Evolutionary conservation across 1,140 invertebrate genomes (phyloP), one percentile per base, ranked within the genome.

Genomic region (Magallana gigas): DNA sequence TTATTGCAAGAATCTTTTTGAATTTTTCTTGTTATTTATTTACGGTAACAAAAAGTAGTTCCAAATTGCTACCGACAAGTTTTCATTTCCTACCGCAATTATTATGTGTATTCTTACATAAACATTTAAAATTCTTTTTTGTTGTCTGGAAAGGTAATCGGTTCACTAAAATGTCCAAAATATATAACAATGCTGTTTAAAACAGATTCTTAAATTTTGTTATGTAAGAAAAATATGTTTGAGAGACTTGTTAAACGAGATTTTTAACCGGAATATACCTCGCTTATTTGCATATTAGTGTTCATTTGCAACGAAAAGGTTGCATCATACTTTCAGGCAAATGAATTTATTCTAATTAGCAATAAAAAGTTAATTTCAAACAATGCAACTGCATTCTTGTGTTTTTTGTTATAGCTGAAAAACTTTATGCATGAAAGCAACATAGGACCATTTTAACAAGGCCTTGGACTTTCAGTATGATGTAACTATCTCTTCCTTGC

Each of bases 261-360:
- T n/a, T 57, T 87, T 82, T 64, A 81, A 80, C 68, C 85, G 59
- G 48, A 29, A 86, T 23, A 76, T 86, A 86, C 85, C 85, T 86
- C 85, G 85, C 85, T 86, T 86, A 76, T 76, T 86, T 86, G 85
- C 85, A 86, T 86, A 86, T 86, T 86, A 86, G 85, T 86, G 85
- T 86, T 86, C 85, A 86, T 86, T 86, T 86, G 68, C 68, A n/a
- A 80, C 48, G 8, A n/a, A 29, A 80, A 58, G 29, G 76, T 86
- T 86, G 85, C 58, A 16, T 58, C 71, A 83, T 80, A 83, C 59
- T 82, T 76, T 80, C 86, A 87, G 81, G 57, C 58, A 83, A 83
- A 83, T 83, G 59, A 68, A 82, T 76, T 76, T 59, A 87, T 87
- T 76, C 76, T 87, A 87, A 86, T 76, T 80, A 86, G 85, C 85